Evolutionary conservation across 1,140 invertebrate species (phyloP), one percentile per base, ranked within the genome.

Genomic region (Drosophila repleta): DNA sequence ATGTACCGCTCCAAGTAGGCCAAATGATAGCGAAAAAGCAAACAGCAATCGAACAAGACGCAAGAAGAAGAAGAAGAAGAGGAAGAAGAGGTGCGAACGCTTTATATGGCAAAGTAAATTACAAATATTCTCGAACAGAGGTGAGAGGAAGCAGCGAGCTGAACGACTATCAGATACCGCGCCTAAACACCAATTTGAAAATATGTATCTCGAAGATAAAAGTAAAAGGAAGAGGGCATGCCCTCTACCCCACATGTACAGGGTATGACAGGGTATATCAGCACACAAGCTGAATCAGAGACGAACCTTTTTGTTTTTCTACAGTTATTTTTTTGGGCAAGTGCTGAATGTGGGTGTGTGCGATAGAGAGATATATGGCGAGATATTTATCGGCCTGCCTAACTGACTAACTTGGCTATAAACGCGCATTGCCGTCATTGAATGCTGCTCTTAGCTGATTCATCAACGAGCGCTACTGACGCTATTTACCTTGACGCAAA

Each of bases 401-500:
- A 70, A 49, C 43, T 63, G 21, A 48, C 18, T 49, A 32, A 53
- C 15, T 20, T 18, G 15, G 24, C 48, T 62, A 69, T 51, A 62
- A 53, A 62, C 48, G 58, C 37, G 29, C 39, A 53, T 52, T 63
- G 29, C 49, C 39, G 65, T 67, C 46, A 69, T 66, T 66, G 63
- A 49, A 37, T 41, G 53, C 11, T 48, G 37, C 41, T 64, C 10
- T 48, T 26, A 45, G 56, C 67, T 83, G 79, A 79, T 61, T 84
- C 76, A 73, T 73, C 43, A 58, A 8, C 4, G 10, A 35, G 29
- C 32, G 61, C 55, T 29, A 55, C 69, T 39, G 61, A 41, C 52
- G 69, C 60, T 51, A 72, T 56, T 56, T 72, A 53, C 77, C 77
- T 80, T 76, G 71, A 56, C 45, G 43, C 73, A 37, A 26, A 17